Evolutionary conservation across 1,140 invertebrate genomes (phyloP).

Genomic region (Psix sp.): DNA sequence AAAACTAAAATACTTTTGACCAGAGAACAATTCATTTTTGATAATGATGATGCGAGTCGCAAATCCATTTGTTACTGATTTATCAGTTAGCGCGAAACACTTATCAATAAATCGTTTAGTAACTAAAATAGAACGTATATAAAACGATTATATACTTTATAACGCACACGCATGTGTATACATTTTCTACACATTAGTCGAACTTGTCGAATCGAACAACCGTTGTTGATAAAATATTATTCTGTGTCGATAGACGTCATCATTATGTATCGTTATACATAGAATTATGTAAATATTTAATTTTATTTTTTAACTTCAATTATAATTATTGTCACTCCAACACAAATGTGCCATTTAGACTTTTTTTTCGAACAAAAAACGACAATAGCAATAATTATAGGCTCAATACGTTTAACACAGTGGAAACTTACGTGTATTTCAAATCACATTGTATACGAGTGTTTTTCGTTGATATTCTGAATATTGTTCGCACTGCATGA

Average conservation of each 20-base stretch:
- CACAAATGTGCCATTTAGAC: conserved; percentile 61
- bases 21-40: conserved; percentile 21
- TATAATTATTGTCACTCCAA: conserved; percentile 13
- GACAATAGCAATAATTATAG: conserved; percentile 34
- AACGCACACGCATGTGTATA: conserved; percentile 52
- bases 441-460: conserved; percentile 35
- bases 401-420: too few relatives aligned
- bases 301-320: conserved; percentile 43
- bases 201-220: conserved; percentile 50
- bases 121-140: conserved; percentile 12
- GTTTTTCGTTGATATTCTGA: conserved; percentile 23
- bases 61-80: too few relatives aligned
- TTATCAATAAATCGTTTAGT: too few relatives aligned
- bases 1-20: conserved; percentile 20
- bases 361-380: conserved; percentile 33
- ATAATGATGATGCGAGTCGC: too few relatives aligned
- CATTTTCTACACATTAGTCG: conserved; percentile 50
- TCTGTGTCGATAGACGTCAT: conserved; percentile 54
- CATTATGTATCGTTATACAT: conserved; percentile 55
- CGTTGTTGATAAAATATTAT: conserved; percentile 52
- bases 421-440: conserved; percentile 19
- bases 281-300: conserved; percentile 58
- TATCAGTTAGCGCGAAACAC: too few relatives aligned
- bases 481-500: too few relatives aligned
- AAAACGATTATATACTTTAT: conserved; percentile 48